Evolutionary conservation across 2,797 vertebrate species (phyloP), one percentile per base, ranked within the genome.

Genomic region (Borostomias antarcticus): DNA sequence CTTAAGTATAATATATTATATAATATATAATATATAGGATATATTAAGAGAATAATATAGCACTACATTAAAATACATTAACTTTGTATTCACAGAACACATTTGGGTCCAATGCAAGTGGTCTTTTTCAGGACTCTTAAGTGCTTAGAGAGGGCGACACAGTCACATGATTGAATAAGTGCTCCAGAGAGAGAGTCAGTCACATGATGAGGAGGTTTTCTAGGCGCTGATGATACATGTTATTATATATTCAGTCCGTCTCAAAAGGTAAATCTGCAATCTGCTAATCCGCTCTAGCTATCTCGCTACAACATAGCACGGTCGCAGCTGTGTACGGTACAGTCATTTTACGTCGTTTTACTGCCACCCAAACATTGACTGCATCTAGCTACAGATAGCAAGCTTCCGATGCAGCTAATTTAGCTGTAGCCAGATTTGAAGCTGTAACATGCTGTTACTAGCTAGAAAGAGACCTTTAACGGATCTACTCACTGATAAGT

Each of bases 261-360:
- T 45, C 40, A n/a, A 45, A 45, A 45, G 40, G 40, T 45, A 45
- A 45, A 45, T 45, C n/a, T n/a, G 40, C 40, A 45, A 45, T 45
- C 40, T 45, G 40, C 13, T 45, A n/a, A 45, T 45, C 40, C n/a
- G n/a, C n/a, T n/a, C n/a, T n/a, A 6, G 40, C 1, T 17, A 45
- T 45, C n/a, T 45, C 9, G n/a, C 40, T 37, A 17, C 3, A 45
- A 45, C 17, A 45, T n/a, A 15, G n/a, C 3, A 45, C 40, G 1
- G 40, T n/a, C 40, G 17, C 40, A 45, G n/a, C n/a, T n/a, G n/a
- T n/a, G 9, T 45, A 45, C 1, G n/a, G n/a, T n/a, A 45, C 40
- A 17, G 13, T n/a, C n/a, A 4, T n/a, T 45, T 5, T n/a, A 45
- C 37, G 10, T 40, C 37, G 4, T 7, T n/a, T 45, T 4, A 45